Evolutionary conservation across 2,113 vertebrate genomes (phyloP).

Genomic region (Odocoileus hemionus): DNA sequence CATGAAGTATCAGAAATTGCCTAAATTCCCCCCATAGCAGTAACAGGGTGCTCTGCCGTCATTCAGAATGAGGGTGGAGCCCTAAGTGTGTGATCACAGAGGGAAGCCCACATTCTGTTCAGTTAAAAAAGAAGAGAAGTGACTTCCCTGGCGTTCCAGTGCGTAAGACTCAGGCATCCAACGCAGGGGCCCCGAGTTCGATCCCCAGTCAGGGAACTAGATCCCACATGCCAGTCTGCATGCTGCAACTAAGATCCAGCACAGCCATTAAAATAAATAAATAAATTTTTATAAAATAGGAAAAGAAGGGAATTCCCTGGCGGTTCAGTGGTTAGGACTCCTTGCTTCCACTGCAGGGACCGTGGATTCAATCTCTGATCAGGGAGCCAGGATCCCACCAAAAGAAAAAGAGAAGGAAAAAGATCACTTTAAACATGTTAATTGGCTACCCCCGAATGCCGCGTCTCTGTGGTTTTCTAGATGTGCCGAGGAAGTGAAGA

Average conservation of each 20-base stretch:
- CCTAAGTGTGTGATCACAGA: background rate
- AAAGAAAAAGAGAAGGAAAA: background rate
- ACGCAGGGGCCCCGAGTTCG: background rate
- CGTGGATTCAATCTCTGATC: background rate
- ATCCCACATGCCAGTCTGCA: background rate
- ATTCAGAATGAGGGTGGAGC: background rate
- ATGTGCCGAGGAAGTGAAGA: conserved; percentile 93
- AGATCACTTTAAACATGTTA: background rate
- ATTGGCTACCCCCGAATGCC: background rate
- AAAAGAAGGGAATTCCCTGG: background rate
- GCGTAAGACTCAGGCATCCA: background rate
- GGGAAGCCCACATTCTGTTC: background rate
- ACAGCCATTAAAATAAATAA: background rate
- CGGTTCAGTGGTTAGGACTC: background rate
- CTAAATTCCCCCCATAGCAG: accelerated
- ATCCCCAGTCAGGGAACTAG: background rate
- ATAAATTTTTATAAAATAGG: background rate
- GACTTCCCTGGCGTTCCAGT: background rate
- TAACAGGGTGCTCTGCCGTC: accelerated
- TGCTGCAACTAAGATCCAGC: background rate
- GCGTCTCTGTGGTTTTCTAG: conserved; percentile 71
- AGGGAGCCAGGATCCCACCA: background rate
- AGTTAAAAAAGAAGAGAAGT: background rate
- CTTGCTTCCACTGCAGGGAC: background rate
- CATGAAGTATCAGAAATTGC: background rate